Evolutionary conservation across 2,797 vertebrate genomes (phyloP), one percentile per base, ranked within the genome.

Genomic region (Sciurus vulgaris): DNA sequence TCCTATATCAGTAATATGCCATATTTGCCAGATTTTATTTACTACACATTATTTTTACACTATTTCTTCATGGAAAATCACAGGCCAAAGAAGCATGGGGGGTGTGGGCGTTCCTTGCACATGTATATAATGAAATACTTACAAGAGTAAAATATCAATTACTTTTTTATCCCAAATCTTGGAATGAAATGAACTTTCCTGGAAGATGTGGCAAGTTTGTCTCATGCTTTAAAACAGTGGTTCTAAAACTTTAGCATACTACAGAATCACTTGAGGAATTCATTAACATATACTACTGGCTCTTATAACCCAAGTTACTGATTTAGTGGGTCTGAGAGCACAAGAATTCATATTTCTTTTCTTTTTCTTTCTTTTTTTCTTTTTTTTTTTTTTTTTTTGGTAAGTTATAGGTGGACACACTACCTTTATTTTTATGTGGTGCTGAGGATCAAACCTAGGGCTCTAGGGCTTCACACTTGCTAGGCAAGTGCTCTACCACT

Each of bases 81-180:
- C 41, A 72, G 22, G 49, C 56, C 22, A 73, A 47, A 83, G 69
- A 70, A 77, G 54, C 38, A 77, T 73, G 1, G 88, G 88, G 86
- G 38, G 38, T 38, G 38, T 38, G 74, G 47, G 22, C 70, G 94
- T 83, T 82, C 7, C 41, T 89, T 90, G 59, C 24, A 18, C 5
- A 4, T 74, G 22, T 79, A 41, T 38, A 47, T 83, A 54, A 83
- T 61, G 41, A 44, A 78, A 93, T 69, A 13, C 47, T 51, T 86
- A 33, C 12, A 28, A 63, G 49, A 92, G 49, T 83, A 89, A 92
- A 89, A 59, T 89, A 73, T 85, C 17, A 38, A 38, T 87, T 72
- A 85, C 14, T 65, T 56, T 89, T 92, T 59, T 30, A 92, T 69
- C 41, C 74, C 47, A 86, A 69, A 54, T 89, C 59, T 79, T 94